Base-by-base conservation (phyloP, 2,113 vertebrate species). In the Pipa parva region DNA sequence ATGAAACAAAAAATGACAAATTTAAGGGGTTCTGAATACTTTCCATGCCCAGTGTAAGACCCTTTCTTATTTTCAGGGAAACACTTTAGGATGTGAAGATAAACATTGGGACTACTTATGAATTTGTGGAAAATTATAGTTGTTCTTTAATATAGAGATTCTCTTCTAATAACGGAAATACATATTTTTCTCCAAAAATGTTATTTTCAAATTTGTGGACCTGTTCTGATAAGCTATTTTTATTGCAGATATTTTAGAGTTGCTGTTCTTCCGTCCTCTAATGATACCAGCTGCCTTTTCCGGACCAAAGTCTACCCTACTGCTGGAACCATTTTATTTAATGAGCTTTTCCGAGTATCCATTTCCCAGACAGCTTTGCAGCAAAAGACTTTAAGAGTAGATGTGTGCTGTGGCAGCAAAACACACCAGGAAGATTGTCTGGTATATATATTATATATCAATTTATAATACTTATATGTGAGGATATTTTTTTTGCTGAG, bases 251-350 rank as follows among this genome's bases (percentile, higher is more conserved):
- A 92, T 57, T 54, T 90, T 26, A 81, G 91, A 50, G 76, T 87
- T 31, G 88, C 88, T 1, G 72, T 92, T 7, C 88, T 92, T 17
- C 91, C 91, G 26, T 88, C 86, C 63, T 89, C 88, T 3, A 18
- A 71, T n/a, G 89, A 91, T 15, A 73, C 39, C 74, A 89, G 87
- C 83, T 89, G 84, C 59, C 83, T 92, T 2, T 92, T 92, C 73
- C 85, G 91, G 73, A 91, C 91, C 8, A 90, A 84, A 77, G 77
- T 90, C 51, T 84, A 88, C 59, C 76, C 78, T 22, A 80, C 83
- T 60, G 48, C 60, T 8, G 88, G 90, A 58, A 78, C 70, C 1
- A 26, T 88, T 48, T 20, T 74, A 7, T 83, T 90, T 74, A 82
- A 75, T 0, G 91, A 92, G 45, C 52, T 91, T 27, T 91, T 92